A percentile compares a stretch with the other conserved stretches of the same genome.
Conservation (phyloP, 2,797 vertebrate genomes). For the Protonibea diacanthus region DNA sequence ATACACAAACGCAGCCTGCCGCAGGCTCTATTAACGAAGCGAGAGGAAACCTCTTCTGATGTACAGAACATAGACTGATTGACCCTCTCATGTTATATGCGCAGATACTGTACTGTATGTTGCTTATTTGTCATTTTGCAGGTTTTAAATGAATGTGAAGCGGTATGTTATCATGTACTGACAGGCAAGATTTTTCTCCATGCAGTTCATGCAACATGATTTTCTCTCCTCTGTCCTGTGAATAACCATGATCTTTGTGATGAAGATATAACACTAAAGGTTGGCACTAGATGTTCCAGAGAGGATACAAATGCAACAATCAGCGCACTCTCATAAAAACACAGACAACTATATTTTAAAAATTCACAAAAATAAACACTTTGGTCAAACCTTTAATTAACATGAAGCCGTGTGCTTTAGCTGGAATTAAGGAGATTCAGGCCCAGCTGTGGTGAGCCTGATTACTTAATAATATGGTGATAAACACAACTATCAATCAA, state of each 20-base stretch:
- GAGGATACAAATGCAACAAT: slow-evolving; percentile 68
- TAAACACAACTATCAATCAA: slow-evolving; percentile 87
- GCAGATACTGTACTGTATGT: not conserved
- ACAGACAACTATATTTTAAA: slow-evolving; percentile 75
- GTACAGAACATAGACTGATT: slow-evolving; percentile 49
- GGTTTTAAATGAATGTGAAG: slow-evolving; percentile 25
- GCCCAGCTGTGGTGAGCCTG: slow-evolving; percentile 80
- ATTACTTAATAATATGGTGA: slow-evolving; percentile 89
- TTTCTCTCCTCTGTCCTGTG: not conserved
- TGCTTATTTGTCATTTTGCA: slow-evolving; percentile 31
- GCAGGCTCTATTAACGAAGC: slow-evolving; percentile 70
- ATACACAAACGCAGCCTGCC: slow-evolving; percentile 74
- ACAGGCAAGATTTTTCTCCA: slow-evolving; percentile 10
- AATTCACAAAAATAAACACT: slow-evolving; percentile 83
- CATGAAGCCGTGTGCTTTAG: slow-evolving; percentile 77
- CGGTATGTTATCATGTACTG: not conserved
- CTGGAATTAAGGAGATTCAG: slow-evolving; percentile 84
- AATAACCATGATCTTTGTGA: slow-evolving; percentile 24
- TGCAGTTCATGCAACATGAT: not conserved
- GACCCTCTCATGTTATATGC: slow-evolving; percentile 44
- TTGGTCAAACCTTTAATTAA: slow-evolving; percentile 84
- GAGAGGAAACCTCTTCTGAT: slow-evolving; percentile 58
- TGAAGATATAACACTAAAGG: slow-evolving; percentile 43
- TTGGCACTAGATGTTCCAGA: slow-evolving; percentile 47
- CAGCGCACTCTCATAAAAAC: slow-evolving; percentile 68